Evolutionary conservation across 2,888 invertebrate species (phyloP), one percentile per base, ranked within the genome.

Genomic region (Ceratothoa steindachneri): DNA sequence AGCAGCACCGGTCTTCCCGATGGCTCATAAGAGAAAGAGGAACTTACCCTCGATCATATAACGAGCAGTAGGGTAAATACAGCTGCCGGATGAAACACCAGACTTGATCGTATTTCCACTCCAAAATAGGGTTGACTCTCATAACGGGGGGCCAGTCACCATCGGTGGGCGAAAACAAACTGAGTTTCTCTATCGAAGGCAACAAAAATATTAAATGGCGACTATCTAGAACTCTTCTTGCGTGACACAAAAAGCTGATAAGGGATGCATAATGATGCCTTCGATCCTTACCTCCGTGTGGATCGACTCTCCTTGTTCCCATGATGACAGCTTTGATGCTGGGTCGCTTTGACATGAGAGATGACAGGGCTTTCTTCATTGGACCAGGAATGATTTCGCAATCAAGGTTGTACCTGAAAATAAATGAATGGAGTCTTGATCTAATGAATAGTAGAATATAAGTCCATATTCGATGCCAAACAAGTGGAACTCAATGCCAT

Each of bases 221-320:
- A n/a, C n/a, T n/a, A n/a, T n/a, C n/a, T n/a, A n/a, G n/a, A n/a
- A n/a, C n/a, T n/a, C n/a, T n/a, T n/a, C n/a, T n/a, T n/a, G n/a
- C n/a, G n/a, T n/a, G n/a, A n/a, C n/a, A n/a, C n/a, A n/a, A n/a
- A n/a, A n/a, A n/a, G n/a, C n/a, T n/a, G n/a, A n/a, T n/a, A n/a
- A n/a, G n/a, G n/a, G n/a, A n/a, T n/a, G n/a, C n/a, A n/a, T n/a
- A n/a, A n/a, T n/a, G n/a, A n/a, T n/a, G n/a, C n/a, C n/a, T n/a
- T n/a, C n/a, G n/a, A n/a, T 41, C 41, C 41, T 15, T 41, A 41
- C 41, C 41, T 41, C 41, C 90, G 82, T 89, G 89, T 0, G 96
- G 97, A 86, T 99, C 98, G 0, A 92, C 92, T 70, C 89, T 87
- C 77, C 98, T 87, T 2, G 92, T 93, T 7, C 99, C 99, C 93